Base-by-base conservation (phyloP, 2,113 vertebrate genomes). In the Lagopus muta region DNA sequence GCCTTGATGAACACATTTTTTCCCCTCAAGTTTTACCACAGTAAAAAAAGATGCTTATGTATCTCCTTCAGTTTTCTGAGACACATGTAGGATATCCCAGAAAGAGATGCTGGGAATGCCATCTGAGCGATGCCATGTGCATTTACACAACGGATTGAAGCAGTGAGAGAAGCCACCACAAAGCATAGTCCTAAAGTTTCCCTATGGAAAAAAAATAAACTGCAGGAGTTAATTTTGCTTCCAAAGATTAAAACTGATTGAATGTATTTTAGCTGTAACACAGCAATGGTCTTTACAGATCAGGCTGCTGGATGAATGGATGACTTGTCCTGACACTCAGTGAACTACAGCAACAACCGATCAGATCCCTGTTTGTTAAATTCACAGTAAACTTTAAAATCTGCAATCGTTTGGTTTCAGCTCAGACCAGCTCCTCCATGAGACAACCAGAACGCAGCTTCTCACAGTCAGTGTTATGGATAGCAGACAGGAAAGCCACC, bases 191-290 rank as follows among this genome's bases (percentile, higher is more conserved):
- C 28, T 74, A 57, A 76, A 70, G 90, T 86, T 96, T 93, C 57
- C 61, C 92, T 43, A 80, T 0, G 75, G 34, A 40, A 83, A 76
- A 96, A 96, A 96, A 93, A 89, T 78, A 78, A 65, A 77, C 19
- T 7, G 38, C 43, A 91, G 58, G 88, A 97, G 70, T 84, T 94
- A 90, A 95, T 82, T 94, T 92, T 91, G 74, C 94, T 94, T 97
- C 95, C 92, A 91, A 97, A 97, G 83, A 95, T 90, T 96, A 95
- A 97, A 97, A 95, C 76, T 83, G 50, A 88, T 84, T 76, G 89
- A 83, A 96, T 42, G 70, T 28, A 73, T 90, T 97, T 96, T 74
- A 92, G 94, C 93, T 96, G 84, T 91, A 93, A 95, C 95, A 89
- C 84, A 96, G 91, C 61, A 96, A 94, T 85, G 47, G 95, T 86